Evolutionary conservation across 2,113 vertebrate genomes (phyloP).

Genomic region (Coptodon rendalli): DNA sequence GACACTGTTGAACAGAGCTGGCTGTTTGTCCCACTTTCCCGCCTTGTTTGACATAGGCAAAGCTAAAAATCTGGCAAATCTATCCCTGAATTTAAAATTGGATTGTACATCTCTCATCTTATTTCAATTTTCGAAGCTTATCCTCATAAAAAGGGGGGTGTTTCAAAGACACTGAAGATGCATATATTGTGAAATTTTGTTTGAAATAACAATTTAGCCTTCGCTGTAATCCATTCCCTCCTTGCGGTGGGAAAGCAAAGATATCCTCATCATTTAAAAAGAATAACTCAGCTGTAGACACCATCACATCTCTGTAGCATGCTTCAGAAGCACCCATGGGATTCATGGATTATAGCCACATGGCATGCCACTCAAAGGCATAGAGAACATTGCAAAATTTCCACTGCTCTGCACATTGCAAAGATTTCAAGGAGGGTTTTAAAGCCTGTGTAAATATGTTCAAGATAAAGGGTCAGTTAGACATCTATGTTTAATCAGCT

Average conservation of each 20-base stretch:
- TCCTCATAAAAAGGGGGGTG: background rate
- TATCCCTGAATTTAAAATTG: background rate
- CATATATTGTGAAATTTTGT: background rate
- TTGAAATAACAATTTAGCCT: background rate
- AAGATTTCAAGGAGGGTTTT: background rate
- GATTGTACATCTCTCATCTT: background rate
- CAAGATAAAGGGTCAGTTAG: background rate
- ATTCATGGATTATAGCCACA: background rate
- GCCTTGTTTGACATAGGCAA: background rate
- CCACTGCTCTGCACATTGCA: background rate
- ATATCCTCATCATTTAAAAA: background rate
- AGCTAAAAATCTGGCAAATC: background rate
- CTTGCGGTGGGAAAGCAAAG: background rate
- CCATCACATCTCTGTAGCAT: background rate
- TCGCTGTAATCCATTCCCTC: background rate
- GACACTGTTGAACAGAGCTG: background rate
- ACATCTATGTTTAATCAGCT: background rate
- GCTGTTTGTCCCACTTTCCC: background rate
- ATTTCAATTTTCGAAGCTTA: background rate
- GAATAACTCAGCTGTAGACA: background rate
- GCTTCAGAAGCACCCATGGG: background rate
- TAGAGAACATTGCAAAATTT: background rate
- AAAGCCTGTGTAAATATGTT: background rate
- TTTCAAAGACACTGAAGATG: background rate
- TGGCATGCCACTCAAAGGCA: background rate